phyloP scores from a whole-genome alignment of 2,113 vertebrate genomes.

The Dasyornis broadbenti region DNA sequence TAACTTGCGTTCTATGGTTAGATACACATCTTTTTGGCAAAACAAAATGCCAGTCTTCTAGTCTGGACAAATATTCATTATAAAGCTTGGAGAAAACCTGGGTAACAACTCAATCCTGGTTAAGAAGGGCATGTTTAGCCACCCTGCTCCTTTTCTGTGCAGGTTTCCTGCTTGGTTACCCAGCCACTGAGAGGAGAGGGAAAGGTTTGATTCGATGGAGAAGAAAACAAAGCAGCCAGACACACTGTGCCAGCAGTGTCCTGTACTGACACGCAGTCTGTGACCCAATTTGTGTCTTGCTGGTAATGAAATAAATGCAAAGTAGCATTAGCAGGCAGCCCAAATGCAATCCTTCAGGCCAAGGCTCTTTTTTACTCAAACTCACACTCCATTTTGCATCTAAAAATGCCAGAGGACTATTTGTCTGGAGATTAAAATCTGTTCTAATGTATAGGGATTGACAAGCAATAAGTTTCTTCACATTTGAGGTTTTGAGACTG shows the following conservation, averaged over 20 bases:
- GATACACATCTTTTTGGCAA: background rate
- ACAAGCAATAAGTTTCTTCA: background rate
- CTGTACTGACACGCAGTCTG: background rate
- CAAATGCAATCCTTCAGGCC: background rate
- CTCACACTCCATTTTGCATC: background rate
- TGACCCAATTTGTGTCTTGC: background rate
- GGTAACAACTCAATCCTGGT: rapidly evolving
- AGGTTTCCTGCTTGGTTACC: background rate
- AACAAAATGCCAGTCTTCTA: background rate
- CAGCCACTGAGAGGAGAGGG: background rate
- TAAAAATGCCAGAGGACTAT: background rate
- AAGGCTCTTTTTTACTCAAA: background rate
- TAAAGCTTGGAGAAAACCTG: background rate
- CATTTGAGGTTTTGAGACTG: background rate
- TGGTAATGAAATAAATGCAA: background rate
- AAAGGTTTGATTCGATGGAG: background rate
- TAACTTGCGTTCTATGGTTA: background rate
- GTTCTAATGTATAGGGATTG: background rate
- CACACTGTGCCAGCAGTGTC: background rate
- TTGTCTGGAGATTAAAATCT: background rate
- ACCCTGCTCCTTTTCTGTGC: background rate
- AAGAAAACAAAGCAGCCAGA: background rate
- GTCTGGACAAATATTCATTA: background rate
- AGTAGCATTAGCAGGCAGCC: background rate
- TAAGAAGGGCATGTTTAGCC: background rate